These are phyloP conservation scores for Lagorchestes hirsutus DNA, from an alignment of 2,797 vertebrate species.

Conservation along the genomic window DNA sequence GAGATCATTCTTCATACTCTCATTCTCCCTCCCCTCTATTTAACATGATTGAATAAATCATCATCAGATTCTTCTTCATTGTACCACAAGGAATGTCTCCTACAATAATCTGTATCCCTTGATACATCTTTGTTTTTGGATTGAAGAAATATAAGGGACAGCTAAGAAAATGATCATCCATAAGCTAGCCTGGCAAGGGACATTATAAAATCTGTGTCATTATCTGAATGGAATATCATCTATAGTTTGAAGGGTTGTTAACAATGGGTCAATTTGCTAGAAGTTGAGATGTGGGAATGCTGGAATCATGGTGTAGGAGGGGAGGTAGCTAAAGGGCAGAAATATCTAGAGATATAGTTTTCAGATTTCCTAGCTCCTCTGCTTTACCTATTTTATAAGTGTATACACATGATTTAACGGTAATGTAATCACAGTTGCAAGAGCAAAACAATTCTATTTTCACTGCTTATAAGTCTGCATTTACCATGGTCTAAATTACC, in stretches of 20 bases:
- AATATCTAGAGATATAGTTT: not conserved
- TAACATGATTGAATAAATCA: not conserved
- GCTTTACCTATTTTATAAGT: not conserved
- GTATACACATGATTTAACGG: not conserved
- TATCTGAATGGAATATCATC: not conserved
- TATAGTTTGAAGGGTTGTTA: not conserved
- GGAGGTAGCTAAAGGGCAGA: not conserved
- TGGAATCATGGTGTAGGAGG: not conserved
- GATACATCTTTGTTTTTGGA: not conserved
- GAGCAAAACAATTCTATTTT: conserved; percentile 44
- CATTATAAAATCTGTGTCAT: not conserved
- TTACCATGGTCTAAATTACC: conserved; percentile 14
- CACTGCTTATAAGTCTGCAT: not conserved
- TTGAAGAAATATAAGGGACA: not conserved
- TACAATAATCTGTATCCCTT: not conserved
- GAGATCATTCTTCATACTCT: not conserved
- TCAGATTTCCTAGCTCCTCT: not conserved
- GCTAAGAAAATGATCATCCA: not conserved
- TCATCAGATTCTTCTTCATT: not conserved
- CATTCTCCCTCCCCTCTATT: not conserved
- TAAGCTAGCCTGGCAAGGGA: not conserved
- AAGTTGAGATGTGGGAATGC: not conserved
- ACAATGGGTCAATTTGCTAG: not conserved
- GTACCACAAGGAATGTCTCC: not conserved
- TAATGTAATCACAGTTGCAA: not conserved